Evolutionary conservation across 2,888 invertebrate genomes (phyloP), one percentile per base, ranked within the genome.

Genomic region (Seladonia tumulorum): DNA sequence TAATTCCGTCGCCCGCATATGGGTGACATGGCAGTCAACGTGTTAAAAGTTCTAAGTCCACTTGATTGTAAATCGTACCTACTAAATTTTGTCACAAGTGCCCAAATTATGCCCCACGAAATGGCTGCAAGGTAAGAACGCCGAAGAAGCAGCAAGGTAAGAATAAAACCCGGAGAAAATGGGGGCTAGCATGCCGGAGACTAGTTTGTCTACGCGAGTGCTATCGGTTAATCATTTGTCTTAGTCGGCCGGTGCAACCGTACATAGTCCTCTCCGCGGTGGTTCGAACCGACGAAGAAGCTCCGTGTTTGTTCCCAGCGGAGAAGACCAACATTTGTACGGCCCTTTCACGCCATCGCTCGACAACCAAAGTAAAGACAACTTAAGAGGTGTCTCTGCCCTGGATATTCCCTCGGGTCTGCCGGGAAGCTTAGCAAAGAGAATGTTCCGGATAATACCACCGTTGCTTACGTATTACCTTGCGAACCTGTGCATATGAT

Each of bases 171-270:
- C 72, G 72, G 76, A 73, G 78, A 83, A 79, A 82, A 80, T 12
- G 60, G 71, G 29, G 57, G 82, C 79, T 90, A 90, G 92, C 92
- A 81, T 92, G 91, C 84, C 85, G 86, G 82, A 84, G 83, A 88
- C 90, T 90, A 90, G 88, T 92, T 91, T 91, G 90, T 91, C 91
- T 88, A 86, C 81, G 68, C 88, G 79, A 82, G 87, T 82, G 78
- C 91, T 93, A 93, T 93, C 92, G 92, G 92, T 91, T 91, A 92
- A 90, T 91, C 92, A 92, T 93, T 89, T 89, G 90, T 93, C 93
- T 93, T 92, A 87, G 86, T 78, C 39, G 79, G 71, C 77, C 68
- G 39, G 76, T 80, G 82, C 82, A 77, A 79, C 18, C 63, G 63
- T 63, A 35, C 77, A 78, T 81, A 85, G 86, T 86, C 82, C 82